Conservation (phyloP, 2,113 vertebrate species). For the Sceloporus undulatus region DNA sequence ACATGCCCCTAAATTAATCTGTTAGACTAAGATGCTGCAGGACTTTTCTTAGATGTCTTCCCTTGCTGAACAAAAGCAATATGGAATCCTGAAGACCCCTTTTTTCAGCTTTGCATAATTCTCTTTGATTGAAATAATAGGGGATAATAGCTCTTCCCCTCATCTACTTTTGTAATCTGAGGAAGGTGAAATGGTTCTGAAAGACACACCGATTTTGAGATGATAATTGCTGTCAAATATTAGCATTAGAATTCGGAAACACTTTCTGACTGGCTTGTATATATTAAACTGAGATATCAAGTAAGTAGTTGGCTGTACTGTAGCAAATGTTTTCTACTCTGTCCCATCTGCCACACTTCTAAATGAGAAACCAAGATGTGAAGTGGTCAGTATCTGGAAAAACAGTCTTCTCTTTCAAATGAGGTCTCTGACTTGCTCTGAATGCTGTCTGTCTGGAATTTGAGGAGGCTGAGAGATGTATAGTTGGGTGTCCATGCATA, state of each 20-base stretch:
- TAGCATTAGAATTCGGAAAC: background rate
- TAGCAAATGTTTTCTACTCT: no score
- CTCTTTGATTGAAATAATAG: background rate
- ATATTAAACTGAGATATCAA: background rate
- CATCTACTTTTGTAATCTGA: background rate
- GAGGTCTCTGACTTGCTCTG: no score
- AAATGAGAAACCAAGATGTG: no score
- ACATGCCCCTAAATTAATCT: background rate
- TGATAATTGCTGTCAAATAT: background rate
- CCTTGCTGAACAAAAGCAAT: background rate
- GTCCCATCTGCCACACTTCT: no score
- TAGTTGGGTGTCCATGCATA: no score
- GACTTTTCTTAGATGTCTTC: background rate
- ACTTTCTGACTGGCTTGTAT: background rate
- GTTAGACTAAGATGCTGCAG: background rate
- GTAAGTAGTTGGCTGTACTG: background rate
- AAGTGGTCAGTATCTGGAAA: no score
- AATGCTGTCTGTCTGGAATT: no score
- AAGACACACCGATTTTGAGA: conserved; percentile 14
- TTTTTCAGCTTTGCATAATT: conserved; percentile 13
- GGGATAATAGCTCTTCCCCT: background rate
- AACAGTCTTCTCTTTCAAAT: no score
- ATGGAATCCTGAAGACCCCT: background rate
- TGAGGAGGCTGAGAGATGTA: no score
- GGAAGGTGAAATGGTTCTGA: conserved; percentile 11